These are phyloP conservation scores for Zaprionus gabonicus DNA, from an alignment of 1,140 invertebrate genomes.

Conservation along the genomic window DNA sequence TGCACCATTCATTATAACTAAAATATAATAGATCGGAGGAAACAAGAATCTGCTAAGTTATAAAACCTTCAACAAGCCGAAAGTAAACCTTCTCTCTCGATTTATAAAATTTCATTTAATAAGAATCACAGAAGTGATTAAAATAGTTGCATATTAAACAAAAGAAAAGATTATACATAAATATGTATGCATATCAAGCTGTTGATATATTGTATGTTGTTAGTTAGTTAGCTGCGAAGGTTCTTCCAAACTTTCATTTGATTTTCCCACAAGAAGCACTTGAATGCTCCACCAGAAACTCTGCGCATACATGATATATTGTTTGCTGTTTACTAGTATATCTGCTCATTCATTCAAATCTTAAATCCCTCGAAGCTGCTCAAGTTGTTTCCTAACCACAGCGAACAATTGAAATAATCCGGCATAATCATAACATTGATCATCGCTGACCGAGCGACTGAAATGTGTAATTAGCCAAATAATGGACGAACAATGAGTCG, in stretches of 20 bases:
- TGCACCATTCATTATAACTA: too few relatives aligned
- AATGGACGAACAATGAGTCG: conserved; percentile 58
- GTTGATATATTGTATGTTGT: neutral
- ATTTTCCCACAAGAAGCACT: neutral
- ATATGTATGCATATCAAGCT: too few relatives aligned
- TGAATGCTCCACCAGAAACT: neutral
- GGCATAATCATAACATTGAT: conserved; percentile 56
- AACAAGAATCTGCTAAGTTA: too few relatives aligned
- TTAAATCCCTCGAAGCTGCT: neutral
- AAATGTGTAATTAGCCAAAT: conserved; percentile 69
- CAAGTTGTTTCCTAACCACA: neutral
- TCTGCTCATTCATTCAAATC: neutral
- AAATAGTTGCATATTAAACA: too few relatives aligned
- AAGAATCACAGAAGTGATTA: too few relatives aligned
- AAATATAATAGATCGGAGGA: too few relatives aligned
- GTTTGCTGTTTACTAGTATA: neutral
- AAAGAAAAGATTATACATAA: too few relatives aligned
- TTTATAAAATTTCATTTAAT: too few relatives aligned
- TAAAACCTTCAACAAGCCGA: too few relatives aligned
- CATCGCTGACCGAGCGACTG: conserved; percentile 44
- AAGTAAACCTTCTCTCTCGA: too few relatives aligned
- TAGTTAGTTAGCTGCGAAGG: neutral
- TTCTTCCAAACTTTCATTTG: neutral
- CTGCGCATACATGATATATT: neutral
- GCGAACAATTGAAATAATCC: conserved; percentile 33